Percentiles rank a stretch among this genome's conserved stretches.
Evolutionary conservation across 2,113 vertebrate species (phyloP).

Genomic region (Pitta sordida): DNA sequence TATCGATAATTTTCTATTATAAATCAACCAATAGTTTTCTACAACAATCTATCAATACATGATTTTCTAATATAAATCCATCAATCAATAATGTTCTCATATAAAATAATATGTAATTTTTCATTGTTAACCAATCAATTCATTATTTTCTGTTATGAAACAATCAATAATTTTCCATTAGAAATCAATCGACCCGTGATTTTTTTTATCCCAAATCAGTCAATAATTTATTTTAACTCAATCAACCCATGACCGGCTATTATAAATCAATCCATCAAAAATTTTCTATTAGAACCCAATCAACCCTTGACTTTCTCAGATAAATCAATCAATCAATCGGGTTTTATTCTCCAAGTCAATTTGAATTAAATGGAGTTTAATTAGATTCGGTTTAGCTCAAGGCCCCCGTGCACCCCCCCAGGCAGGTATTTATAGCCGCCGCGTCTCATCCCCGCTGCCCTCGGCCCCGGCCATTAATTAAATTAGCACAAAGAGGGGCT

Average conservation of each 20-base stretch:
- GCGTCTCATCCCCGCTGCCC: constrained; percentile 63
- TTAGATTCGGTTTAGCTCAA: not conserved
- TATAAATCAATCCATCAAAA: not conserved
- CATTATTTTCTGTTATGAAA: not conserved
- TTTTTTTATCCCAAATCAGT: not conserved
- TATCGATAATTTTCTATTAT: not conserved
- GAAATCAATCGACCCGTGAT: not conserved
- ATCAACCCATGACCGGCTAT: fast-evolving
- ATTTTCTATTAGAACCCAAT: not conserved
- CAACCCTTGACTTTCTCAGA: fast-evolving
- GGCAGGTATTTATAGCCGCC: constrained; percentile 71
- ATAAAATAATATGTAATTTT: not conserved
- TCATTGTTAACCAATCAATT: not conserved
- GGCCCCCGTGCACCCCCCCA: not conserved
- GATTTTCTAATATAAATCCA: not conserved
- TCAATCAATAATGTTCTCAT: not conserved
- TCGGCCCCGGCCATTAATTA: constrained; percentile 71
- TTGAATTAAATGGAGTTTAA: not conserved
- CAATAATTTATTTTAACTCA: not conserved
- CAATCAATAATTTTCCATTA: not conserved
- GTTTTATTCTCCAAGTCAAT: not conserved
- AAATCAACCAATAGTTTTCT: not conserved
- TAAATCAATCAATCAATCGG: not conserved
- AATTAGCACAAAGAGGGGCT: constrained; percentile 78
- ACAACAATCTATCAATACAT: not conserved